Conservation (phyloP, 2,888 invertebrate species). For the Dynastes tityus region DNA sequence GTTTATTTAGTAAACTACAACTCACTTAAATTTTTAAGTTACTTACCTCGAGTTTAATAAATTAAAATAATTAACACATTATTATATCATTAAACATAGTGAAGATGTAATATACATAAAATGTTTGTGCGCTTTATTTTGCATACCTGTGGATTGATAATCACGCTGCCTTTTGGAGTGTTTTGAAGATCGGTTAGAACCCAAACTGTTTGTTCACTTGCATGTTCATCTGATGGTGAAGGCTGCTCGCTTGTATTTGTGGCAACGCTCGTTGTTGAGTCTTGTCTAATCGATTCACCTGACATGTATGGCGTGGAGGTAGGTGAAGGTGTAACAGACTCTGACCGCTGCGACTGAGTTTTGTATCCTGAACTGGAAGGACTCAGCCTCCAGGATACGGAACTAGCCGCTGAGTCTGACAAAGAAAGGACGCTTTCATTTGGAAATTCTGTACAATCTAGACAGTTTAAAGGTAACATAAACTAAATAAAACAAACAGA, state of each 20-base stretch:
- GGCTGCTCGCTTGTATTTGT: conserved; percentile 60
- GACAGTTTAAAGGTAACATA: conserved; percentile 34
- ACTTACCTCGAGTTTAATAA: too few species aligned
- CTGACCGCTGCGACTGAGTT: conserved; percentile 81
- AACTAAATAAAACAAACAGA: conserved; percentile 27
- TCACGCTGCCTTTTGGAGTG: conserved; percentile 90
- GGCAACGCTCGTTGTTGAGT: conserved; percentile 59
- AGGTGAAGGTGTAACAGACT: conserved; percentile 86
- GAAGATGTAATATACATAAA: too few species aligned
- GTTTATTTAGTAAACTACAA: too few species aligned
- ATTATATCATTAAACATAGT: too few species aligned
- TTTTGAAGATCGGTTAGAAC: conserved; percentile 89
- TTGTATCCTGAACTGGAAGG: conserved; percentile 86
- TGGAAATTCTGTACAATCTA: conserved; percentile 45
- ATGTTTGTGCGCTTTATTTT: too few species aligned
- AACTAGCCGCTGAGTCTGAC: conserved; percentile 76
- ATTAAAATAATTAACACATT: too few species aligned
- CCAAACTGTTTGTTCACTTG: conserved; percentile 79
- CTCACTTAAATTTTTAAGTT: too few species aligned
- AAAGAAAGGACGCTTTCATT: conserved; percentile 45
- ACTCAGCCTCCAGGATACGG: conserved; percentile 78
- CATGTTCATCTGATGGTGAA: conserved; percentile 60
- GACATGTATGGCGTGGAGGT: conserved; percentile 72
- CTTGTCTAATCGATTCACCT: conserved; percentile 59
- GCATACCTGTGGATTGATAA: conserved; percentile 86